Evolutionary conservation across 2,797 vertebrate species (phyloP), one percentile per base, ranked within the genome.

Genomic region (Tachyglossus aculeatus): DNA sequence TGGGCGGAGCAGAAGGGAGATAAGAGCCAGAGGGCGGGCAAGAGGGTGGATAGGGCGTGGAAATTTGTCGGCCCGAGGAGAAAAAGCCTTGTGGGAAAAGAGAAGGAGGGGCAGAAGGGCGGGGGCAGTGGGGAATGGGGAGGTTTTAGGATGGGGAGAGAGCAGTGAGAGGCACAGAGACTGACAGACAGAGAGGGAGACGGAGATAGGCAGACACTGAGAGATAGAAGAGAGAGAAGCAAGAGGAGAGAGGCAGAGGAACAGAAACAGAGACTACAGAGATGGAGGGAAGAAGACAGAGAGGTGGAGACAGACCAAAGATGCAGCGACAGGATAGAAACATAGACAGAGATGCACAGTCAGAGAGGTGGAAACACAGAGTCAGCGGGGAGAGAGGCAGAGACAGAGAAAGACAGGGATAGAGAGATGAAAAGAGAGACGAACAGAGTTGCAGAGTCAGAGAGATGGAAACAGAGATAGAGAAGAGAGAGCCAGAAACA

Each of bases 201-300:
- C 81, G 78, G 73, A 45, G 73, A 83, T n/a, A n/a, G n/a, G n/a
- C n/a, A n/a, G n/a, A 79, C 83, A 65, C 27, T 18, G 4, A 27
- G 11, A 54, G 38, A 53, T 32, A 11, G 48, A 37, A 21, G 58
- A 81, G 68, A 53, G 48, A 75, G 78, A 73, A 11, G 41, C 8
- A 47, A 29, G 32, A 47, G 15, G 13, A 21, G 16, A 18, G 45
- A n/a, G n/a, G n/a, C n/a, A n/a, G n/a, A n/a, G n/a, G n/a, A n/a
- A n/a, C n/a, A n/a, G n/a, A n/a, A n/a, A n/a, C n/a, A n/a, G n/a
- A n/a, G n/a, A n/a, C n/a, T n/a, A n/a, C n/a, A n/a, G n/a, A n/a
- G n/a, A n/a, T n/a, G n/a, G n/a, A n/a, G n/a, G n/a, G n/a, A n/a
- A n/a, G n/a, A n/a, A n/a, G n/a, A n/a, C n/a, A n/a, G n/a, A n/a